These are phyloP conservation scores for Atherix ibis DNA, from an alignment of 2,888 invertebrate species.

Conservation along the genomic window DNA sequence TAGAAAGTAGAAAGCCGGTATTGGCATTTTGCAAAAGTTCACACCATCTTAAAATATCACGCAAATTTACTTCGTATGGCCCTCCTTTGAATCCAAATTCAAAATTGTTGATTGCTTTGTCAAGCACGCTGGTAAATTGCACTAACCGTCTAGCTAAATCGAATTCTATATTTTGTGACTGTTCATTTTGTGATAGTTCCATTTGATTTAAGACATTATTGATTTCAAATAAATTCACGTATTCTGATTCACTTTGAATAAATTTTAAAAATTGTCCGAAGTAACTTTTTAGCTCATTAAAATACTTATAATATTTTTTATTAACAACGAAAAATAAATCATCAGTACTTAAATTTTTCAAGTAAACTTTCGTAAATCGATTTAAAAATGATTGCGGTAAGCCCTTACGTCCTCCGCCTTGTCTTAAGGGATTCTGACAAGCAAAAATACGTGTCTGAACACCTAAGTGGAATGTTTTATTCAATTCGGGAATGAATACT, in stretches of 20 bases:
- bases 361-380: conserved; percentile 82
- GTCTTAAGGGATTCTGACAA: conserved; percentile 91
- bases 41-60: conserved; percentile 91
- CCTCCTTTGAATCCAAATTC: conserved; percentile 70
- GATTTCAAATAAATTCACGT: conserved; percentile 12
- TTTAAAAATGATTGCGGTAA: conserved; percentile 94
- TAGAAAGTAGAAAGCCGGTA: conserved; percentile 24
- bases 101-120: conserved; percentile 43
- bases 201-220: no score
- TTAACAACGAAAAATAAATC: conserved; percentile 40
- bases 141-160: conserved; percentile 56
- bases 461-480: conserved; percentile 64
- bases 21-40: conserved; percentile 42
- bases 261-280: conserved; percentile 16
- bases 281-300: conserved; percentile 16
- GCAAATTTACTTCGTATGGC: conserved; percentile 94
- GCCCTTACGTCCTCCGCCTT: conserved; percentile 92
- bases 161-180: conserved; percentile 22
- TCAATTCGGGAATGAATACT: conserved; percentile 89
- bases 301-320: conserved; percentile 21
- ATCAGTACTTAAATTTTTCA: conserved; percentile 43
- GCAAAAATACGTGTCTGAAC: conserved; percentile 78
- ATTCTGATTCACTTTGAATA: conserved; percentile 4
- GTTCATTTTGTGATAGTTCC: background rate
- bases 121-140: conserved; percentile 55